Evolutionary conservation across 1,140 invertebrate genomes (phyloP), one percentile per base, ranked within the genome.

Genomic region (Macrosteles quadrilineatus): DNA sequence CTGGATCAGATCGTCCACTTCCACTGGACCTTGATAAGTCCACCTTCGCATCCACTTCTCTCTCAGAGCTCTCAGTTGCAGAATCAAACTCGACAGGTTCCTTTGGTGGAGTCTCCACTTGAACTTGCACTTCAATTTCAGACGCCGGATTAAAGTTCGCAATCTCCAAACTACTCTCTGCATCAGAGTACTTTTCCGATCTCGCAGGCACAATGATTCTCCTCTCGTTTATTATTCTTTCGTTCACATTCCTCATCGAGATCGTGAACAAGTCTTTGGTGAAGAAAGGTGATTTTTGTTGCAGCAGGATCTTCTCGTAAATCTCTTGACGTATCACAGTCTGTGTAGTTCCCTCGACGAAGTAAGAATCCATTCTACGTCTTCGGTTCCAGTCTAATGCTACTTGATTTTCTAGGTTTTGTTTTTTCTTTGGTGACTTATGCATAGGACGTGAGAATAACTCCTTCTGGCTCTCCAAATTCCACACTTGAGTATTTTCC

Each of bases 341-440:
- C 25, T 59, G 55, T 14, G 55, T 27, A 9, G 55, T 59, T 14
- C 55, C 55, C n/a, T 59, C 55, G 21, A 68, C 17, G 32, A 25
- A 3, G 63, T 66, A 66, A 17, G 63, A 66, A 19, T 66, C 63
- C 11, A 66, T 43, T 23, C 63, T n/a, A 9, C 36, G 32, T n/a
- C 63, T 12, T 25, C 63, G 31, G 63, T 43, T 43, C 63, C 63
- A 66, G 63, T 66, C 63, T 11, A n/a, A n/a, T 45, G 32, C 23
- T 66, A 32, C 1, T 45, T 21, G 9, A 59, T 25, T 4, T 27
- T 25, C 27, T 6, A 14, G 32, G 27, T 9, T 9, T 30, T 21
- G 27, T 64, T 27, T 32, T 32, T 43, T 21, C 36, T 64, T 21
- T 17, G 30, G 6, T 40, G 31, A n/a, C n/a, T n/a, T n/a, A n/a